A percentile compares a stretch with the other conserved stretches of the same genome.
Evolutionary conservation across 1,140 invertebrate genomes (phyloP).

Genomic region (Drosophila littoralis): DNA sequence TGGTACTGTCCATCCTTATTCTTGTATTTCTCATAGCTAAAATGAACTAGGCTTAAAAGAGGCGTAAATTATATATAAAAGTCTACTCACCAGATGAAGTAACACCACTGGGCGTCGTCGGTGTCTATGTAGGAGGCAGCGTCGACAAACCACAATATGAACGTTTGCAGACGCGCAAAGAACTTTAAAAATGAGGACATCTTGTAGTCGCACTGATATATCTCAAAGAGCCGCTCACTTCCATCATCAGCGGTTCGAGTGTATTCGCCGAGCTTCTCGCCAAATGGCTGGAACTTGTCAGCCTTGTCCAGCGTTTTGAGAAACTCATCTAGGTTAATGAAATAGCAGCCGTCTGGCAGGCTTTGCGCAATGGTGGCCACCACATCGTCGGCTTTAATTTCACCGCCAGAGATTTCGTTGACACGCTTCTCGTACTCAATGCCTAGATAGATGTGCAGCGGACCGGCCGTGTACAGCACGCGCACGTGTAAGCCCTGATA

Average conservation of each 20-base stretch:
- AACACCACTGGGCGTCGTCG: conserved; percentile 96
- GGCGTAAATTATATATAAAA: not conserved
- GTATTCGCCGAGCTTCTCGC: conserved; percentile 85
- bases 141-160: conserved; percentile 98
- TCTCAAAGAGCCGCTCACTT: conserved; percentile 89
- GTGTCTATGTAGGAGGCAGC: conserved; percentile 96
- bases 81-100: conserved; percentile 93
- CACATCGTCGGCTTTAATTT: conserved; percentile 93
- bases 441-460: conserved; percentile 90
- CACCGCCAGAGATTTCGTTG: conserved; percentile 79
- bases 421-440: conserved; percentile 70
- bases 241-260: conserved; percentile 84
- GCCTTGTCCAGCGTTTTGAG: conserved; percentile 79
- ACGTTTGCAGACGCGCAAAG: conserved; percentile 94
- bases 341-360: conserved; percentile 85
- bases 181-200: conserved; percentile 91
- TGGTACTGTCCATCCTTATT: conserved; percentile 86
- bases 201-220: conserved; percentile 90
- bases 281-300: conserved; percentile 81
- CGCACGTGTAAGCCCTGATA: conserved; percentile 93
- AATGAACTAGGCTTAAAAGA: conserved; percentile 11
- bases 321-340: conserved; percentile 82
- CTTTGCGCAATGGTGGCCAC: conserved; percentile 88
- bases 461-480: conserved; percentile 93
- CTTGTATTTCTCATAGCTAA: conserved; percentile 93